Evolutionary conservation across 1,140 invertebrate genomes (phyloP).

Genomic region (Bathynomus jamesi): DNA sequence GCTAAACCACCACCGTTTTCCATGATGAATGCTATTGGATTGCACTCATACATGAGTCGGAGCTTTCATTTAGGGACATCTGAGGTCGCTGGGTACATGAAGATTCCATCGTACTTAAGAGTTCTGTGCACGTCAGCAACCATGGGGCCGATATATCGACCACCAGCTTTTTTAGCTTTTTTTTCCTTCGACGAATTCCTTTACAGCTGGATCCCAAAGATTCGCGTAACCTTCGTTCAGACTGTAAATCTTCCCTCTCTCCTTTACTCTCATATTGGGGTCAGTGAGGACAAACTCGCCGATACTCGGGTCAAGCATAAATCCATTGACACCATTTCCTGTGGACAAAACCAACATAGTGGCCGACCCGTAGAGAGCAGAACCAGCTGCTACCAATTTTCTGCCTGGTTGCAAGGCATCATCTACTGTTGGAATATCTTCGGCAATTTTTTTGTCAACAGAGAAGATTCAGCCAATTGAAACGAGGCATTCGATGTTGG

Average conservation of each 20-base stretch:
- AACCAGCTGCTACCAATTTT: slow-evolving; percentile 87
- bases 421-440: slow-evolving; percentile 40
- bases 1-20: slow-evolving; percentile 45
- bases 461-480: slow-evolving; percentile 97
- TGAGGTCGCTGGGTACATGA: slow-evolving; percentile 91
- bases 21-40: slow-evolving; percentile 92
- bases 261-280: slow-evolving; percentile 70
- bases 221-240: slow-evolving; percentile 76
- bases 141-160: slow-evolving; percentile 97
- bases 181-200: slow-evolving; percentile 81
- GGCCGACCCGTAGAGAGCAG: slow-evolving; percentile 94
- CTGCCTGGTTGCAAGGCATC: slow-evolving; percentile 73
- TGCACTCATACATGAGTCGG: slow-evolving; percentile 92
- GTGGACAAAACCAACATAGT: slow-evolving; percentile 85
- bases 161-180: slow-evolving; percentile 57
- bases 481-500: slow-evolving; percentile 97
- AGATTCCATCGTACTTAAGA: slow-evolving; percentile 95
- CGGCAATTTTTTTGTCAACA: slow-evolving; percentile 51
- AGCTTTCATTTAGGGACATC: slow-evolving; percentile 91
- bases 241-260: slow-evolving; percentile 86
- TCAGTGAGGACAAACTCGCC: slow-evolving; percentile 97
- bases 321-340: slow-evolving; percentile 85
- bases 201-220: slow-evolving; percentile 62
- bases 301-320: slow-evolving; percentile 92
- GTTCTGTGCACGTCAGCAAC: slow-evolving; percentile 98